Conservation (phyloP, 2,797 vertebrate species). For the Lagocephalus sceleratus region DNA sequence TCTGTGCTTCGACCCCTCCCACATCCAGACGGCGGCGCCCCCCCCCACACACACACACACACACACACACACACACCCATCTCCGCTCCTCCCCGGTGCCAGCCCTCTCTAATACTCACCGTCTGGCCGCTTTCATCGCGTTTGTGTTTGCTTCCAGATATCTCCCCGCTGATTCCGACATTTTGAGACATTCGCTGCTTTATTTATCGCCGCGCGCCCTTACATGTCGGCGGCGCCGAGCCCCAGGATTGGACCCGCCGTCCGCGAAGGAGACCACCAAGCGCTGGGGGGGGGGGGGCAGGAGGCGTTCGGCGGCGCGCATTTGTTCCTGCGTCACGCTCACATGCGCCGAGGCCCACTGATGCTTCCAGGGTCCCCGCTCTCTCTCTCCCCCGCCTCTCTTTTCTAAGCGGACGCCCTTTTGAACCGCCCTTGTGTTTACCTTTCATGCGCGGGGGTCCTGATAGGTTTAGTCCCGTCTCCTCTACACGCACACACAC, state of each 20-base stretch:
- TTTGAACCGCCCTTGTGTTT: constrained; percentile 72
- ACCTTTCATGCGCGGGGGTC: constrained; percentile 74
- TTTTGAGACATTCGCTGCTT: background rate
- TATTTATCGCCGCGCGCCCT: background rate
- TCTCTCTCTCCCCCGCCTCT: constrained; percentile 69
- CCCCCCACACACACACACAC: too few species aligned
- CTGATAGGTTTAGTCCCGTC: constrained; percentile 60
- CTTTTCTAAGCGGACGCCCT: constrained; percentile 74
- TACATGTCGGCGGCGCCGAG: background rate
- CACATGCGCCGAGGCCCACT: constrained; percentile 54
- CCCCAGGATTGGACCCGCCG: background rate
- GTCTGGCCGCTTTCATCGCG: constrained; percentile 36
- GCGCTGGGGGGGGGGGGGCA: too few species aligned
- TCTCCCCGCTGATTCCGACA: constrained; percentile 35
- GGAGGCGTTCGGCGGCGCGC: constrained; percentile 47
- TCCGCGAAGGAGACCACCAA: constrained; percentile 62
- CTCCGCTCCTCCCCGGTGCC: constrained; percentile 16
- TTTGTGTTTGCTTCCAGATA: constrained; percentile 43
- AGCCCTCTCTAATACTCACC: constrained; percentile 11
- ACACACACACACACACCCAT: too few species aligned
- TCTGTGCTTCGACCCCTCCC: constrained; percentile 13
- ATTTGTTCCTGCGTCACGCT: constrained; percentile 69
- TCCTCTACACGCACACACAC: constrained; percentile 28
- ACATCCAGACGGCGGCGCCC: constrained; percentile 23
- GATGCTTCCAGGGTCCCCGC: constrained; percentile 53